These are phyloP conservation scores for Pinctada fucata DNA, from an alignment of 2,888 invertebrate genomes.

Conservation along the genomic window DNA sequence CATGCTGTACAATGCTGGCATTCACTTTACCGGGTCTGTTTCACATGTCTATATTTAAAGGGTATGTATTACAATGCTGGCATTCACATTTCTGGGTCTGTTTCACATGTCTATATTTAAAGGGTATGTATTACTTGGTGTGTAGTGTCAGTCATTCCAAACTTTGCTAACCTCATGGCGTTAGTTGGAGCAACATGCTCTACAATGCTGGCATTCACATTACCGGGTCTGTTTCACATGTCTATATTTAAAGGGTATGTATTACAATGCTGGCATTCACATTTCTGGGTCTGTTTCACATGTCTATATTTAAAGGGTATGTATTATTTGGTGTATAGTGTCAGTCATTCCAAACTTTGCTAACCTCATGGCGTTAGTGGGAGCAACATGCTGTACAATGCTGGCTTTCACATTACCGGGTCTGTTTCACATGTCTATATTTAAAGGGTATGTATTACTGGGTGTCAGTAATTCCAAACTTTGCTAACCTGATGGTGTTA, in stretches of 20 bases:
- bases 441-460: conserved; percentile 67
- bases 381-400: conserved; percentile 77
- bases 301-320: conserved; percentile 56
- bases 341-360: conserved; percentile 77
- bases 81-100: not conserved
- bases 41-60: conserved; percentile 74
- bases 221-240: conserved; percentile 77
- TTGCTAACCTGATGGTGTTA: conserved; percentile 77
- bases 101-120: not conserved
- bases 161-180: conserved; percentile 78
- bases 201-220: conserved; percentile 77
- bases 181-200: conserved; percentile 78
- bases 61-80: conserved; percentile 59
- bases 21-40: conserved; percentile 77
- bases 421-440: conserved; percentile 75
- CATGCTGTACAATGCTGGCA: conserved; percentile 77
- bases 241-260: conserved; percentile 73
- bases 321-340: conserved; percentile 76
- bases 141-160: conserved; percentile 76
- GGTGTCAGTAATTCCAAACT: conserved; percentile 77
- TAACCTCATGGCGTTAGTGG: conserved; percentile 77
- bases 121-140: conserved; percentile 75
- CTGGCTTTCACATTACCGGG: conserved; percentile 78
- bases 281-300: not conserved
- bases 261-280: not conserved